Percentiles rank a stretch among this genome's conserved stretches.
These are phyloP conservation scores for Leptosomus discolor DNA, from an alignment of 2,113 vertebrate species.

Conservation along the genomic window DNA sequence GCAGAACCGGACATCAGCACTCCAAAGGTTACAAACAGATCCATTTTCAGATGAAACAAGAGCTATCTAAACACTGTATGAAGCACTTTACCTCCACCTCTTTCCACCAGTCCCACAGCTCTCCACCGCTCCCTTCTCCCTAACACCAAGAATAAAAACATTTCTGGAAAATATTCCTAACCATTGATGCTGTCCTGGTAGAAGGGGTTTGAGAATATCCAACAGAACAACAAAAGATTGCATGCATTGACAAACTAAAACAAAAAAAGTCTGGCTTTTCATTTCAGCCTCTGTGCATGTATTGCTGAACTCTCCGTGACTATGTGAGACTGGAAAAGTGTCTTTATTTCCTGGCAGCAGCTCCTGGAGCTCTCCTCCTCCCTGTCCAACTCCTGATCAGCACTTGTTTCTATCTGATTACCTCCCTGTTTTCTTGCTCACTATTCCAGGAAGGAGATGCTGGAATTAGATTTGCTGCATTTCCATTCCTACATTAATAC, in stretches of 20 bases:
- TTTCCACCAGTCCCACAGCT: background rate
- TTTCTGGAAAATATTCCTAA: background rate
- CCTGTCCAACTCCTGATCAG: conserved; percentile 22
- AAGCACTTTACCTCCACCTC: background rate
- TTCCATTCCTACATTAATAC: conserved; percentile 62
- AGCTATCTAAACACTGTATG: background rate
- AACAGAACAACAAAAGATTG: background rate
- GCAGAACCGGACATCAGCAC: background rate
- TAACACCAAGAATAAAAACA: background rate
- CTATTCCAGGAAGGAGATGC: conserved; percentile 51
- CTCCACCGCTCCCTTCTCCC: background rate
- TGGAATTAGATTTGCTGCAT: conserved; percentile 51
- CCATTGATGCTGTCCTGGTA: background rate
- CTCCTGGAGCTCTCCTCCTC: background rate
- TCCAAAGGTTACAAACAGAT: background rate
- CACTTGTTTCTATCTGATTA: conserved; percentile 52
- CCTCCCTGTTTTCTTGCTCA: conserved; percentile 23
- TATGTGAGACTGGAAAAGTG: background rate
- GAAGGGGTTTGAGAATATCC: background rate
- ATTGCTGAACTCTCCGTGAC: background rate
- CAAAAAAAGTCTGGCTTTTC: background rate
- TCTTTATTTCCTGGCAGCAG: conserved; percentile 34
- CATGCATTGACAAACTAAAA: background rate
- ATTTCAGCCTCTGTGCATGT: background rate
- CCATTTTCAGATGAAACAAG: background rate